Evolutionary conservation across 2,113 vertebrate genomes (phyloP).

Genomic region (Tychaedon coryphoeus): DNA sequence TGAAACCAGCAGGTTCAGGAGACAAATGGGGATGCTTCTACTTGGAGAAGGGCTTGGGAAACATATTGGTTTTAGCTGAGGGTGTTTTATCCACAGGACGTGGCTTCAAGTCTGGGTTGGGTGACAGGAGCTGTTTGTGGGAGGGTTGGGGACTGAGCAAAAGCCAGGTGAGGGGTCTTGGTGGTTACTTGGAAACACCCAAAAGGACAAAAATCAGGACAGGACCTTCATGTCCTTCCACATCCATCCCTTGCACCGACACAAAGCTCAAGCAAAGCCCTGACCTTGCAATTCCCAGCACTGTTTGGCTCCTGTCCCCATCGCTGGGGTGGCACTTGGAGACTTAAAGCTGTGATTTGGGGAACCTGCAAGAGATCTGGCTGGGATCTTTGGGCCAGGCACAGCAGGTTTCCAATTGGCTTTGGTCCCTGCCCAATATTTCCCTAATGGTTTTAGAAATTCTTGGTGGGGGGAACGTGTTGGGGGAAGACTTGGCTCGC

Average conservation of each 20-base stretch:
- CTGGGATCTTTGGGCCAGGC: not conserved
- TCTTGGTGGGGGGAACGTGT: not conserved
- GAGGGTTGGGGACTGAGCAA: not conserved
- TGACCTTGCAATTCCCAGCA: not conserved
- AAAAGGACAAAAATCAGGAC: not conserved
- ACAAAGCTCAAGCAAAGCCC: not conserved
- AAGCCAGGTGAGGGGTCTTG: not conserved
- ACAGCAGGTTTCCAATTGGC: not conserved
- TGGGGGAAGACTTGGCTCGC: constrained; percentile 30
- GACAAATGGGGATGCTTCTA: not conserved
- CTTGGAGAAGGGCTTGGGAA: not conserved
- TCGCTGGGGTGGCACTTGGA: not conserved
- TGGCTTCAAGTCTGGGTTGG: not conserved
- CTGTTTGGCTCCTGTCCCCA: not conserved
- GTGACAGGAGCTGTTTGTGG: not conserved
- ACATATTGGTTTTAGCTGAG: not conserved
- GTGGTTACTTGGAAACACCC: not conserved
- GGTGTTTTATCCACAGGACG: not conserved
- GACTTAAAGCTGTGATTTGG: not conserved
- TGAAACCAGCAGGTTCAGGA: not conserved
- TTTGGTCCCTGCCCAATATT: not conserved
- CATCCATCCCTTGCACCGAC: not conserved
- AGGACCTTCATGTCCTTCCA: not conserved
- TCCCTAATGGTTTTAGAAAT: not conserved
- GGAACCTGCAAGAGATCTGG: not conserved